A percentile compares a stretch with the other conserved stretches of the same genome.
phyloP scores from a whole-genome alignment of 2,888 invertebrate genomes.

The Chloroclystis v-ata region DNA sequence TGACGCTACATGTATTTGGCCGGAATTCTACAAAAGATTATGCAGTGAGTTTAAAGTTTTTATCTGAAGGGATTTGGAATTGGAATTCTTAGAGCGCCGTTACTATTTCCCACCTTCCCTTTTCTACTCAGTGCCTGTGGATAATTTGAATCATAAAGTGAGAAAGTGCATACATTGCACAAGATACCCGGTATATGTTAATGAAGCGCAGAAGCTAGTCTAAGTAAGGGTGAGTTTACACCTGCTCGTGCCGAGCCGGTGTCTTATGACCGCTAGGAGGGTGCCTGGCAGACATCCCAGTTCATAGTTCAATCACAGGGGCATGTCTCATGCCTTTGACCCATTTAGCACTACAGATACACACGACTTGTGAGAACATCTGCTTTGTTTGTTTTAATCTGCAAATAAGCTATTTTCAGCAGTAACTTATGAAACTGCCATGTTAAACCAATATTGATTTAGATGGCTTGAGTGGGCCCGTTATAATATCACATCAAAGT shows the following conservation, averaged over 20 bases:
- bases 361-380: constrained; percentile 11
- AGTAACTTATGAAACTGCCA: neutral
- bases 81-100: constrained; percentile 56
- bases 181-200: constrained; percentile 67
- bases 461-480: constrained; percentile 11
- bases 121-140: constrained; percentile 47
- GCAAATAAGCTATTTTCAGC: neutral
- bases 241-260: constrained; percentile 41
- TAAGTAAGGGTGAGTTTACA: constrained; percentile 51
- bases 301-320: constrained; percentile 43
- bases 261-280: constrained; percentile 25
- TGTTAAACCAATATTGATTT: constrained; percentile 1
- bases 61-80: neutral
- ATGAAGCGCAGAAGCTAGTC: constrained; percentile 54
- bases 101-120: constrained; percentile 74
- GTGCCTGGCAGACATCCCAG: constrained; percentile 37
- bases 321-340: constrained; percentile 31
- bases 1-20: neutral
- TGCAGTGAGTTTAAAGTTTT: neutral
- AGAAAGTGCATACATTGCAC: constrained; percentile 71
- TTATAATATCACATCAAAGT: constrained; percentile 17
- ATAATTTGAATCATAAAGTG: constrained; percentile 76
- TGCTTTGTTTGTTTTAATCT: neutral
- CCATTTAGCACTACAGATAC: constrained; percentile 17
- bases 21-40: constrained; percentile 1